Conservation (phyloP, 2,113 vertebrate genomes). For the Columba janthina region DNA sequence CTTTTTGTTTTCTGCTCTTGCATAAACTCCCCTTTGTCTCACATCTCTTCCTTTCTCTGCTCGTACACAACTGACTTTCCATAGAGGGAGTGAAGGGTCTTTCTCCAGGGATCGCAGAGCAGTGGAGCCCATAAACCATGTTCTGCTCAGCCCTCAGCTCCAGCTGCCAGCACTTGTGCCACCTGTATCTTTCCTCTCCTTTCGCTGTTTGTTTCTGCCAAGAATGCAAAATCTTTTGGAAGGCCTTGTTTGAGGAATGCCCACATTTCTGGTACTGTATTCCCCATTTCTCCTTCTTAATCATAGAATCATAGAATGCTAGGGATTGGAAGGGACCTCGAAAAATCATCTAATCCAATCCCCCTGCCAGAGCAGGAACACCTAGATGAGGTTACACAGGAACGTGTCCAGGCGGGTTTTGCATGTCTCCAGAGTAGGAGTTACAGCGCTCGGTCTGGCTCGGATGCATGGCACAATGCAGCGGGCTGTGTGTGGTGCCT, state of each 20-base stretch:
- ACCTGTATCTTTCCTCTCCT: neutral
- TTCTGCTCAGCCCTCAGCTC: neutral
- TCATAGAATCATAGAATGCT: no score
- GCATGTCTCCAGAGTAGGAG: no score
- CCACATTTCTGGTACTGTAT: neutral
- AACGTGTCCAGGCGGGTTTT: no score
- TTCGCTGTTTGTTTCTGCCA: neutral
- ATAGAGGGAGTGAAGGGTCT: neutral
- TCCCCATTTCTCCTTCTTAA: neutral
- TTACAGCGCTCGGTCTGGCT: accelerated
- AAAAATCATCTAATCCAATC: no score
- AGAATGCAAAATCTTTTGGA: neutral
- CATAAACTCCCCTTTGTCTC: neutral
- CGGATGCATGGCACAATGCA: neutral
- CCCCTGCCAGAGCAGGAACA: no score
- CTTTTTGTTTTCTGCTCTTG: neutral
- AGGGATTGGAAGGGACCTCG: no score
- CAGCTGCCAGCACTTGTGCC: neutral
- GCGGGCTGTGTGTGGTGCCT: accelerated
- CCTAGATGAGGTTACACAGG: no score
- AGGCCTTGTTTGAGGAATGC: neutral
- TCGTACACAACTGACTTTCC: neutral
- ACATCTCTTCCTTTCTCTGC: neutral
- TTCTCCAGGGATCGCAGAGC: neutral
- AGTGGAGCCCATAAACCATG: accelerated